Conservation (phyloP, 2,888 invertebrate genomes). For the Andrena trimmerana region DNA sequence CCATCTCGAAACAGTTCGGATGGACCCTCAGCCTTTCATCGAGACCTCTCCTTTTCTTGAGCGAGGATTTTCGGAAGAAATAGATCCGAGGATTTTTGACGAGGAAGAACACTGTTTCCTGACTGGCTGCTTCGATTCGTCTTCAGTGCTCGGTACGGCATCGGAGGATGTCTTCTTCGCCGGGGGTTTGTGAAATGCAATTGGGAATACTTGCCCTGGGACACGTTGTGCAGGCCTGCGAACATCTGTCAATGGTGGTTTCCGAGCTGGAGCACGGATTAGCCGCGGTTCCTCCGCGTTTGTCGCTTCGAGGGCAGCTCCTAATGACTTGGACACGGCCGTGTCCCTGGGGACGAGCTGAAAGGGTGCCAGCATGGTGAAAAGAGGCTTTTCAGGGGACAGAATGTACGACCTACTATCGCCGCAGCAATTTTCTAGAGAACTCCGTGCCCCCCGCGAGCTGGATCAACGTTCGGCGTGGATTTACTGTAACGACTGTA, state of each 20-base stretch:
- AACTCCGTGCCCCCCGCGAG: background rate
- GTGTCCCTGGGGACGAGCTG: slow-evolving; percentile 4
- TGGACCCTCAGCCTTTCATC: background rate
- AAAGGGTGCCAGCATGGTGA: slow-evolving; percentile 20
- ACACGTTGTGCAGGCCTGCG: background rate
- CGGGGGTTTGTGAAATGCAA: background rate
- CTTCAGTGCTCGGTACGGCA: too few species aligned
- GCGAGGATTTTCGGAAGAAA: too few species aligned
- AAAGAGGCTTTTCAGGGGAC: slow-evolving; percentile 17
- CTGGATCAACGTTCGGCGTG: background rate
- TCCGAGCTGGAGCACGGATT: slow-evolving; percentile 2
- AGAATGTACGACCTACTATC: slow-evolving; percentile 13
- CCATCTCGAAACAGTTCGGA: background rate
- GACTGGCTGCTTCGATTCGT: too few species aligned
- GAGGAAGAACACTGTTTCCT: too few species aligned
- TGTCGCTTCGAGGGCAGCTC: background rate
- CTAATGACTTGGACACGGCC: slow-evolving; percentile 16
- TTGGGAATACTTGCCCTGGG: background rate
- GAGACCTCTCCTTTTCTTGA: too few species aligned
- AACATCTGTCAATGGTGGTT: slow-evolving; percentile 16
- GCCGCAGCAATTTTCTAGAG: slow-evolving; percentile 20
- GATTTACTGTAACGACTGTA: background rate
- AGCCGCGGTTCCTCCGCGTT: slow-evolving; percentile 1
- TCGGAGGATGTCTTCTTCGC: background rate
- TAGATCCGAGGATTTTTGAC: too few species aligned